phyloP scores from a whole-genome alignment of 2,113 vertebrate genomes.

The Isichthys henryi region DNA sequence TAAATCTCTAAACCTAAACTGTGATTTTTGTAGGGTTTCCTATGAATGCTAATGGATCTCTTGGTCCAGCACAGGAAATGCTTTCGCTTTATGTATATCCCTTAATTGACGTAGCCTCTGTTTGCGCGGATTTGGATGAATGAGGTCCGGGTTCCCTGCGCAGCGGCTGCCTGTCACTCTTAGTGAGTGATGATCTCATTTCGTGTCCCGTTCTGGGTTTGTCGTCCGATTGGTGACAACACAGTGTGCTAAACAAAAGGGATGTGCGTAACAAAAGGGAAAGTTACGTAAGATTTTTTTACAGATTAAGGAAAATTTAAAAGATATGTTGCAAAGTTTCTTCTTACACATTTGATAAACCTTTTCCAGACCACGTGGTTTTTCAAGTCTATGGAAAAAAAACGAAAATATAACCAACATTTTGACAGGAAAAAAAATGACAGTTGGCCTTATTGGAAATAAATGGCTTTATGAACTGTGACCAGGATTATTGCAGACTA shows the following conservation, averaged over 20 bases:
- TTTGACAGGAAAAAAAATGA: not conserved
- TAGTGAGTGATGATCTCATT: not conserved
- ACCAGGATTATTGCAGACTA: not conserved
- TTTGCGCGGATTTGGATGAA: not conserved
- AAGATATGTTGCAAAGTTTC: not conserved
- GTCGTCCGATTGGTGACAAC: not conserved
- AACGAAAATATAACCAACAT: not conserved
- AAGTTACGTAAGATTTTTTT: no score
- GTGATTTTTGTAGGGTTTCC: not conserved
- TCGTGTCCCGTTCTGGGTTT: not conserved
- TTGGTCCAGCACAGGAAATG: not conserved
- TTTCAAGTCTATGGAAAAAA: not conserved
- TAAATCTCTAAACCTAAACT: not conserved
- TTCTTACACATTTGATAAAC: not conserved
- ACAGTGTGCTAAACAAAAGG: not conserved
- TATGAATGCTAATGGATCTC: not conserved
- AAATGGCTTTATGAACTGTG: not conserved
- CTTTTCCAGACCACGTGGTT: not conserved
- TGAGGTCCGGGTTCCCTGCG: not conserved
- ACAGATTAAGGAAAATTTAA: not conserved
- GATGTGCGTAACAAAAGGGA: no score
- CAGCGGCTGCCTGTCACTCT: not conserved
- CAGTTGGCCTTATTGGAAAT: not conserved
- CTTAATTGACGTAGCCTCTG: not conserved
- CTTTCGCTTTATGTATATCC: not conserved